These are phyloP conservation scores for Koerneria pararmatus DNA, from an alignment of 2,888 invertebrate genomes.

Conservation along the genomic window DNA sequence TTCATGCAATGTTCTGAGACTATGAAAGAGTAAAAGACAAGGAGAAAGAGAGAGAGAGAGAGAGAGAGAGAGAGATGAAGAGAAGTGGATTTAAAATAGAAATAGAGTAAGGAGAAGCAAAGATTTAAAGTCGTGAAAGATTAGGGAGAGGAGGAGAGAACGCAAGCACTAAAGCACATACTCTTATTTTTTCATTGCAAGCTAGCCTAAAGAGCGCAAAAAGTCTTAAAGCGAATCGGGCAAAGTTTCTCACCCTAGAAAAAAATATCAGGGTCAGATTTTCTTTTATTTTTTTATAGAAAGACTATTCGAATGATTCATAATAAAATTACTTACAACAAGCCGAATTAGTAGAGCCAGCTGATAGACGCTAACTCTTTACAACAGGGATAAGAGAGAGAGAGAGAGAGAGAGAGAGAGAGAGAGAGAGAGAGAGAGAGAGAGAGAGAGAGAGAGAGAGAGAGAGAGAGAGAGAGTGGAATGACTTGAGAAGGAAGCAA, in stretches of 20 bases:
- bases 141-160: not conserved
- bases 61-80: no score
- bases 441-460: conserved; percentile 51
- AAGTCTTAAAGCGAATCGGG: no score
- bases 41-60: not conserved
- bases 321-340: no score
- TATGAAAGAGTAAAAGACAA: not conserved
- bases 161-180: no score
- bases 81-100: not conserved
- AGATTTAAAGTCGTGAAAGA: not conserved
- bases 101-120: not conserved
- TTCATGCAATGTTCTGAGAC: not conserved
- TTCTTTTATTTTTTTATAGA: no score
- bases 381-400: not conserved
- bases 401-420: not conserved
- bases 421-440: conserved; percentile 57
- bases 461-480: conserved; percentile 28
- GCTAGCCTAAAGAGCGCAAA: no score
- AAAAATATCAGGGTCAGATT: no score
- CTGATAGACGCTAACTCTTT: no score
- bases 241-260: no score
- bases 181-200: no score
- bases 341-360: no score
- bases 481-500: conserved; percentile 59
- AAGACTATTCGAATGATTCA: no score